Evolutionary conservation across 2,888 invertebrate genomes (phyloP), one percentile per base, ranked within the genome.

Genomic region (Meta bourneti): DNA sequence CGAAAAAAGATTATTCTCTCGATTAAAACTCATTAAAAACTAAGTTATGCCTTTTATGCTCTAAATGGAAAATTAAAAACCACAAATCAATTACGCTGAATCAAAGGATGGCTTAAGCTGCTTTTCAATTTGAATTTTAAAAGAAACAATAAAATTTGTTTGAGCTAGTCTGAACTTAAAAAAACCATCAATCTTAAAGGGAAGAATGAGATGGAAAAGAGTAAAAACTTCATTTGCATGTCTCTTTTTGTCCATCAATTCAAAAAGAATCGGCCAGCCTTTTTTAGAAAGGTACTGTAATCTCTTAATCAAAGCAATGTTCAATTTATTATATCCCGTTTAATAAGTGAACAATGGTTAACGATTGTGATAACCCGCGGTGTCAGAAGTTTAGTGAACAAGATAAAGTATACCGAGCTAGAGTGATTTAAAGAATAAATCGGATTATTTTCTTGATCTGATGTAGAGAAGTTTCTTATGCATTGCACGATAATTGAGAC

Each of bases 331-430:
- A 79, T 72, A 49, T n/a, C 52, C 9, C 20, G 51, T 71, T 87
- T 80, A 87, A 87, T 87, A 79, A 87, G 72, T n/a, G 71, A 86
- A 87, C 87, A 87, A 87, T 80, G 54, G 72, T 20, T 8, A 52
- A 34, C 9, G 48, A 9, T 20, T 49, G 19, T 19, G 82, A 83
- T 83, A 83, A 83, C 82, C 69, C 69, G 81, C 20, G 20, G 48
- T 51, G 72, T 83, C 71, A n/a, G 72, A 71, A 71, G 70, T n/a
- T 72, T 7, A n/a, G 70, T 20, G 72, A 71, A 72, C 51, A 51
- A 72, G 72, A 83, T 71, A 83, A 51, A 51, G 77, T 8, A 72
- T 51, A 19, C 71, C 48, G 54, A 81, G 81, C 69, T 81, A 69
- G n/a, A n/a, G 69, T 81, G 70, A 83, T 83, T 61, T 51, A 51